phyloP scores from a whole-genome alignment of 2,797 vertebrate species.

The Silurus aristotelis region DNA sequence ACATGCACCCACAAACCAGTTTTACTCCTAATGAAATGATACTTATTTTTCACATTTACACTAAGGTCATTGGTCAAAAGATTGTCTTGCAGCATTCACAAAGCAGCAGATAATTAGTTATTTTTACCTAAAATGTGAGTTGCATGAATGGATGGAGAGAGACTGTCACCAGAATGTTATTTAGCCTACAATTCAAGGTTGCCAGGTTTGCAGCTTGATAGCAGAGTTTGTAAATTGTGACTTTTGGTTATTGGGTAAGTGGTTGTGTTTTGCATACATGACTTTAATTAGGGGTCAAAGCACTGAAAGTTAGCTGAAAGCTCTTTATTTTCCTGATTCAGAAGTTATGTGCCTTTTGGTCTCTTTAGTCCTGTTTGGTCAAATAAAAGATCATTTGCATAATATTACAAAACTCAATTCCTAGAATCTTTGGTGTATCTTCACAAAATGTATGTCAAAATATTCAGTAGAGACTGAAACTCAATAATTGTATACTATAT shows the following conservation, averaged over 20 bases:
- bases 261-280: background rate
- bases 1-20: conserved; percentile 28
- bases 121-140: conserved; percentile 79
- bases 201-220: background rate
- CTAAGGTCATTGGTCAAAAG: conserved; percentile 57
- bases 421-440: background rate
- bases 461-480: background rate
- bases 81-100: conserved; percentile 38
- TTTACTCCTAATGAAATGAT: conserved; percentile 54
- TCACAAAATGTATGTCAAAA: background rate
- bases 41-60: conserved; percentile 53
- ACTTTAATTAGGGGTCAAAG: background rate
- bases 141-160: conserved; percentile 76
- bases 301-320: background rate
- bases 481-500: background rate
- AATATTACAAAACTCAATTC: background rate
- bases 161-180: conserved; percentile 76
- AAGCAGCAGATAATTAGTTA: conserved; percentile 71
- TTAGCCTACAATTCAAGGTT: conserved; percentile 58
- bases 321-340: background rate
- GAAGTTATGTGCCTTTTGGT: background rate
- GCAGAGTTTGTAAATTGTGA: background rate
- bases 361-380: background rate
- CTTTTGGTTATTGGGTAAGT: background rate
- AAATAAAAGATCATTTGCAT: background rate